Conservation (phyloP, 2,113 vertebrate species). For the Phaethornis superciliosus region DNA sequence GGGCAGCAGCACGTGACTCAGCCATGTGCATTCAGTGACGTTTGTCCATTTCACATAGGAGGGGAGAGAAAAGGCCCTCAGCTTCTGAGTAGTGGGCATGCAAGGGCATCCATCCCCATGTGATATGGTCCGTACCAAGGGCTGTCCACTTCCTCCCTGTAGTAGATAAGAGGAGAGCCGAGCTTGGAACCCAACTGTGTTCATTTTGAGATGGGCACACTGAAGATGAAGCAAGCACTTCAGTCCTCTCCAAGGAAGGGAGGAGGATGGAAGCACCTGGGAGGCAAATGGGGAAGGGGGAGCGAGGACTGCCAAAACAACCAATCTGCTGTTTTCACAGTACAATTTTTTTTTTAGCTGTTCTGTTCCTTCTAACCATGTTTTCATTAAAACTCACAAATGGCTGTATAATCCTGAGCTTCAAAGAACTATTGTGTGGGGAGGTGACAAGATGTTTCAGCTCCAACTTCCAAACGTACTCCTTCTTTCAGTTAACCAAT, state of each 20-base stretch:
- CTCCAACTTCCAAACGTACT: background rate
- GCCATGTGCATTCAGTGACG: background rate
- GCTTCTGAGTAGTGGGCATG: fast-evolving
- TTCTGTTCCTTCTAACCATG: slow-evolving; percentile 5
- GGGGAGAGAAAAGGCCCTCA: background rate
- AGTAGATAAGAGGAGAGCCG: background rate
- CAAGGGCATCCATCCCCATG: background rate
- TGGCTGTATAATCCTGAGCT: slow-evolving; percentile 37
- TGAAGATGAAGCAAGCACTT: background rate
- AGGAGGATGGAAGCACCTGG: background rate
- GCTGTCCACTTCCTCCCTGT: background rate
- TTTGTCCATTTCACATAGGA: fast-evolving
- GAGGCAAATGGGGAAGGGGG: background rate
- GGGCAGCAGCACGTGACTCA: background rate
- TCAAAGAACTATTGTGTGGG: background rate
- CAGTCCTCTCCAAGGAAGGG: fast-evolving
- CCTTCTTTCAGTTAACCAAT: slow-evolving; percentile 27
- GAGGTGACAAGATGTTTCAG: slow-evolving; percentile 7
- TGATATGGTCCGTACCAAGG: fast-evolving
- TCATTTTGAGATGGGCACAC: background rate
- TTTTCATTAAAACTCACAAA: slow-evolving; percentile 9
- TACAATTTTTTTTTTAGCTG: background rate
- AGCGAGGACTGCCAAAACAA: slow-evolving; percentile 20
- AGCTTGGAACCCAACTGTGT: background rate
- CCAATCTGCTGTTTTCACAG: slow-evolving; percentile 18